These are phyloP conservation scores for Melanerpes aurifrons DNA, from an alignment of 2,113 vertebrate genomes.

Conservation along the genomic window DNA sequence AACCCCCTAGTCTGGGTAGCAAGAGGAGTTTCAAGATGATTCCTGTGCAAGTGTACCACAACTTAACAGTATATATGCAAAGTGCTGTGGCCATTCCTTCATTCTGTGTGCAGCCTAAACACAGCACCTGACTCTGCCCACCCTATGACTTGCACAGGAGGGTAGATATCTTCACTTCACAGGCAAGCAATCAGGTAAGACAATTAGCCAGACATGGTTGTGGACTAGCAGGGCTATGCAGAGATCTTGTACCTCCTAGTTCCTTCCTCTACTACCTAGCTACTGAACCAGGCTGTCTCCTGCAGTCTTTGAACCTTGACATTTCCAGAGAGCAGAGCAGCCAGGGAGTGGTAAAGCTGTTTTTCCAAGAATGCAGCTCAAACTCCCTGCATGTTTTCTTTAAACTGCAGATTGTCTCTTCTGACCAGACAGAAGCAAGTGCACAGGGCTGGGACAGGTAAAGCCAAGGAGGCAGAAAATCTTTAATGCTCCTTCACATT, in stretches of 20 bases:
- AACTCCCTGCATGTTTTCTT: not conserved
- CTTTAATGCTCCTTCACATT: not conserved
- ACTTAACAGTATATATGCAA: not conserved
- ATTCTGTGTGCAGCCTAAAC: not conserved
- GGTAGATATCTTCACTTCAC: not conserved
- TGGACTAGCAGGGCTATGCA: not conserved
- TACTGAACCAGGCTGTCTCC: not conserved
- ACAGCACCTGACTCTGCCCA: not conserved
- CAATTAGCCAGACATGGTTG: not conserved
- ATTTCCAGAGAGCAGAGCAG: not conserved
- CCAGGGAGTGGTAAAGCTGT: not conserved
- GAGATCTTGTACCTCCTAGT: not conserved
- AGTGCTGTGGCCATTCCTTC: not conserved
- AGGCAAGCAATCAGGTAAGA: not conserved
- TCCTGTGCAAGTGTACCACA: not conserved
- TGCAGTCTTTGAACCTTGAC: not conserved
- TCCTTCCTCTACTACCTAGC: not conserved
- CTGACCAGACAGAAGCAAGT: not conserved
- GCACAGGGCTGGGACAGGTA: not conserved
- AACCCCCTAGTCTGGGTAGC: not conserved
- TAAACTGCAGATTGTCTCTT: not conserved
- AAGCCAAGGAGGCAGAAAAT: constrained; percentile 16
- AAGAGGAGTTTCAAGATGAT: not conserved
- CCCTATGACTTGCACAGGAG: not conserved
- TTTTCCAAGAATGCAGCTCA: not conserved